Conservation (phyloP, 1,140 invertebrate species). For the Diplogasteroides magnus region DNA sequence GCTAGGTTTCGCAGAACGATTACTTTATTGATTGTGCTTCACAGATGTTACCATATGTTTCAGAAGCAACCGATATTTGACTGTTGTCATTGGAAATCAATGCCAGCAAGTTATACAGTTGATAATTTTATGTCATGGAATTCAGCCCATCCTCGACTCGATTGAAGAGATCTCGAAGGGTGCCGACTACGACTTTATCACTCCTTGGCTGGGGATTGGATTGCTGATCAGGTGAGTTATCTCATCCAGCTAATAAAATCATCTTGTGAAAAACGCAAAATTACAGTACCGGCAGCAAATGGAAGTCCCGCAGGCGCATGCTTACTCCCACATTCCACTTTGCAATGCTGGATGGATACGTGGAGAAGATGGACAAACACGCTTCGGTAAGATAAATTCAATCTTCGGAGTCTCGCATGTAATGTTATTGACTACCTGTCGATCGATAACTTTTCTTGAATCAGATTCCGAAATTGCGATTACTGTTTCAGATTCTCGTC, state of each 20-base stretch:
- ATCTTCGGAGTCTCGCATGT: neutral
- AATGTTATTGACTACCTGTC: neutral
- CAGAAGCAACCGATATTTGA: too few relatives aligned
- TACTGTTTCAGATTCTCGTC: conserved; percentile 62
- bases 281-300: conserved; percentile 63
- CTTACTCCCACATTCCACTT: conserved; percentile 86
- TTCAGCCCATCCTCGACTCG: conserved; percentile 55
- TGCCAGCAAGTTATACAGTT: too few relatives aligned
- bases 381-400: conserved; percentile 57
- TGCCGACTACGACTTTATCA: conserved; percentile 67
- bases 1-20: too few relatives aligned
- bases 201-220: conserved; percentile 77
- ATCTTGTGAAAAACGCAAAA: neutral
- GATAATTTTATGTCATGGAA: too few relatives aligned
- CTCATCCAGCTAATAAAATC: neutral
- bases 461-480: too few relatives aligned
- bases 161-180: conserved; percentile 74
- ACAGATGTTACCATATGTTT: too few relatives aligned
- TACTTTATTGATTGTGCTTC: too few relatives aligned
- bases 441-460: conserved; percentile 56
- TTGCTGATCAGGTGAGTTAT: conserved; percentile 63
- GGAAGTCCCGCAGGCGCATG: conserved; percentile 73
- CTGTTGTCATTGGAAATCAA: too few relatives aligned
- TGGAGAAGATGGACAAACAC: conserved; percentile 74
- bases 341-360: conserved; percentile 75